These are phyloP conservation scores for Monopterus albus DNA, from an alignment of 2,113 vertebrate genomes.

Conservation along the genomic window DNA sequence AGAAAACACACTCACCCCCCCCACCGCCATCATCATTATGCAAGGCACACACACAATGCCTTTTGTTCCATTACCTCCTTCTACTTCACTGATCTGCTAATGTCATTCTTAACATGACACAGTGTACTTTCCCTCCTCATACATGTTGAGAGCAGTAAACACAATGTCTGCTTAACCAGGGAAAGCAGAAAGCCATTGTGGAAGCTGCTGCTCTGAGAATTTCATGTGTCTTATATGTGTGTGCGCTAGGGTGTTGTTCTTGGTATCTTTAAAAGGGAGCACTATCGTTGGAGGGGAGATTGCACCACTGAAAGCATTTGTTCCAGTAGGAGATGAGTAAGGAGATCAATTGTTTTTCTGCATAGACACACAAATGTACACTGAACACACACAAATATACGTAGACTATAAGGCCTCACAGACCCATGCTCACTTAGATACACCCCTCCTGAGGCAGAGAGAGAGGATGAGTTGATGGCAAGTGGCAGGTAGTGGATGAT, in stretches of 20 bases:
- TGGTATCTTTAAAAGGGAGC: conserved; percentile 61
- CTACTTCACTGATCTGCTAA: conserved; percentile 69
- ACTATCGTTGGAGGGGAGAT: conserved; percentile 69
- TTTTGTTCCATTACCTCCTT: conserved; percentile 64
- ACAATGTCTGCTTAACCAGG: conserved; percentile 60
- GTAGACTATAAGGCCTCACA: conserved; percentile 22
- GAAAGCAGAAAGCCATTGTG: conserved; percentile 54
- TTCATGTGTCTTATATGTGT: conserved; percentile 10
- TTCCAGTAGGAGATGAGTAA: conserved; percentile 75
- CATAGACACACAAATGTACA: conserved; percentile 23
- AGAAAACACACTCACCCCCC: conserved; percentile 41
- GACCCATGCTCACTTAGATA: conserved; percentile 33
- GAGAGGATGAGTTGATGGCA: conserved; percentile 65
- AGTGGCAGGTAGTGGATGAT: conserved; percentile 63
- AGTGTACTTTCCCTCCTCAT: conserved; percentile 46
- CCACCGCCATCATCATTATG: background rate
- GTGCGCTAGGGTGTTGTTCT: conserved; percentile 17
- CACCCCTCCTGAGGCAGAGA: conserved; percentile 49
- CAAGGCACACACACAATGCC: conserved; percentile 2
- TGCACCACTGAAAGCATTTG: conserved; percentile 72
- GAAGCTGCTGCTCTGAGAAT: conserved; percentile 34
- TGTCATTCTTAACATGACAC: conserved; percentile 72
- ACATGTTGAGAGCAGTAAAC: conserved; percentile 60
- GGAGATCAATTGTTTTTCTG: conserved; percentile 68
- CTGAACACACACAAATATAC: conserved; percentile 14